Base-by-base conservation (phyloP, 1,140 invertebrate species). In the Drosophila busckii region DNA sequence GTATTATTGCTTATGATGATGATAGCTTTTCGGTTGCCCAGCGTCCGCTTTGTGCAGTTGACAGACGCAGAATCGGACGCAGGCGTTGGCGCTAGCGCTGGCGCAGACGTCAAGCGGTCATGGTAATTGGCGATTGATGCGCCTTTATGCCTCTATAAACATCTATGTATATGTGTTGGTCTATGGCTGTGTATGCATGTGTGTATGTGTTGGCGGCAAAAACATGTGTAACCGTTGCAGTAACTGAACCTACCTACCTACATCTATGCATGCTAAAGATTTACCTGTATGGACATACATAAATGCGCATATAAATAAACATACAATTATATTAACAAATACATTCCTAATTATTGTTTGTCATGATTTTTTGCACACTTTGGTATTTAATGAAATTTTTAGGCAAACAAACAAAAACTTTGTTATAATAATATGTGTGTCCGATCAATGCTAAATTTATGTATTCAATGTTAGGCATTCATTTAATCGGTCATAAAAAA, bases 11-110 rank as follows among this genome's bases (percentile, higher is more conserved):
- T 5, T 9, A 29, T 15, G 16, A n/a, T 60, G 58, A 50, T 64
- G 49, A 50, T 49, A 70, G n/a, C 22, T 59, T 78, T 78, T 80
- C 64, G 73, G 55, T 48, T 59, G 73, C 73, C 73, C 71, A 80
- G 63, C 73, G 68, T 80, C 73, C 71, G 71, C 68, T 59, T 78
- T 68, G 75, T 80, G 71, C 70, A 70, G 71, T 55, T 60, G 66
- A 76, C 69, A 70, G 71, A 80, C 70, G 66, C n/a, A n/a, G n/a
- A n/a, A n/a, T n/a, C n/a, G n/a, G n/a, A n/a, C n/a, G n/a, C n/a
- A n/a, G n/a, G n/a, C n/a, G n/a, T n/a, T n/a, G n/a, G n/a, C n/a
- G n/a, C n/a, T n/a, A n/a, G n/a, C n/a, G n/a, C n/a, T 61, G 37
- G 49, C 23, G 38, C 62, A 65, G 65, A 65, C 63, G 62, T 48